Percentiles rank a stretch among this genome's conserved stretches.
These are phyloP conservation scores for Cheilosia impressa DNA, from an alignment of 2,888 invertebrate species.

Conservation along the genomic window DNA sequence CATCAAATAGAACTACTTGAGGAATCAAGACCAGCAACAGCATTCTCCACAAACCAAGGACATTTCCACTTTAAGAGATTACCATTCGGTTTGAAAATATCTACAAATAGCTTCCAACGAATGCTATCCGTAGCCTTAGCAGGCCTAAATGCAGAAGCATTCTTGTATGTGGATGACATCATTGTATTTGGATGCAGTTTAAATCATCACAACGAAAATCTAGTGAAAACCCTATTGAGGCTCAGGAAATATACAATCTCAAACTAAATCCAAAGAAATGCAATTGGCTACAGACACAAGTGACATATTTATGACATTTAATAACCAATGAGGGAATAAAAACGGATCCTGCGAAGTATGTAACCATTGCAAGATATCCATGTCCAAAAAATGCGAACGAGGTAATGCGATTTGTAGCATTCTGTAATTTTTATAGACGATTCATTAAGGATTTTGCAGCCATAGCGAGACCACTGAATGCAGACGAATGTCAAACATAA, in stretches of 20 bases:
- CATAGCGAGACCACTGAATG: no score
- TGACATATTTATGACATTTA: not conserved
- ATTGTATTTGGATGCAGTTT: not conserved
- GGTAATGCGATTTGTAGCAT: not conserved
- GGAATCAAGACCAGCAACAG: conserved; percentile 3
- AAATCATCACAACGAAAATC: not conserved
- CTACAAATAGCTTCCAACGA: not conserved
- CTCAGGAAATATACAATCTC: not conserved
- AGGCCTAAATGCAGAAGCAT: not conserved
- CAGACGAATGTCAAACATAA: no score
- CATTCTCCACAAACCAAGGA: conserved; percentile 1
- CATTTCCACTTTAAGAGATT: not conserved
- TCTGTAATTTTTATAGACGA: not conserved
- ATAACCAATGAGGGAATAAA: no score
- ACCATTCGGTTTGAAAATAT: not conserved
- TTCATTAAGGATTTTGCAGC: no score
- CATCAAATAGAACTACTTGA: conserved; percentile 1
- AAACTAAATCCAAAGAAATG: not conserved
- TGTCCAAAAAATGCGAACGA: not conserved
- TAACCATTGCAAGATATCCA: not conserved
- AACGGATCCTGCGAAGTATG: not conserved
- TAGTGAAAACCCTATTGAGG: no score
- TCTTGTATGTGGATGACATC: no score
- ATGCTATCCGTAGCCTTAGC: not conserved
- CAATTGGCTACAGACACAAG: not conserved